A percentile compares a stretch with the other conserved stretches of the same genome.
These are phyloP conservation scores for Tetrao urogallus DNA, from an alignment of 2,113 vertebrate genomes.

Conservation along the genomic window DNA sequence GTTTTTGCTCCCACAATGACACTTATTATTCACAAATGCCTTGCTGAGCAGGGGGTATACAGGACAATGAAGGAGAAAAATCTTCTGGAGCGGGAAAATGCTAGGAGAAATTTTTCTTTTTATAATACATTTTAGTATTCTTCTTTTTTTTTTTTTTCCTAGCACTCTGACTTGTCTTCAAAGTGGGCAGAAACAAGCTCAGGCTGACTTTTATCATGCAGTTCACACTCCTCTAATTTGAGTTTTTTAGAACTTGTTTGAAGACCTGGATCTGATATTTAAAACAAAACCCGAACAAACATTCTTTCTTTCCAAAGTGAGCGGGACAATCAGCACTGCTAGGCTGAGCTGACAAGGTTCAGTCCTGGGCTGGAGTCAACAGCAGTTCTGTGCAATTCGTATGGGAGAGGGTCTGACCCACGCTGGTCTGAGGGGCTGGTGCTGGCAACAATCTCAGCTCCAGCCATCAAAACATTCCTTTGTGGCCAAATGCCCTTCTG, in stretches of 20 bases:
- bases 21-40: not conserved
- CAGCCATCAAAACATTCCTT: constrained; percentile 62
- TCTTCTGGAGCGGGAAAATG: not conserved
- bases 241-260: not conserved
- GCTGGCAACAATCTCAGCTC: constrained; percentile 48
- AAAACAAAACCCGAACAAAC: not conserved
- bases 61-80: not conserved
- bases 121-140: not conserved
- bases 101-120: not conserved
- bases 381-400: not conserved
- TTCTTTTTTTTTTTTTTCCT: not conserved
- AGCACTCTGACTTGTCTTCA: not conserved
- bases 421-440: not conserved
- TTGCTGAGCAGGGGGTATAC: not conserved
- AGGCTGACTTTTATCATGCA: not conserved
- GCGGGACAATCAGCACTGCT: not conserved
- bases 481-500: constrained; percentile 51
- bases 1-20: not conserved
- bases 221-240: not conserved
- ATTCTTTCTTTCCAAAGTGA: not conserved
- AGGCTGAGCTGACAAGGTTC: not conserved
- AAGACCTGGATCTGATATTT: not conserved
- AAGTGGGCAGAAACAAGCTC: not conserved
- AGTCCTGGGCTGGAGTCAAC: constrained; percentile 5
- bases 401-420: not conserved